phyloP scores from a whole-genome alignment of 2,888 invertebrate genomes.

The Brachylomia viminalis region DNA sequence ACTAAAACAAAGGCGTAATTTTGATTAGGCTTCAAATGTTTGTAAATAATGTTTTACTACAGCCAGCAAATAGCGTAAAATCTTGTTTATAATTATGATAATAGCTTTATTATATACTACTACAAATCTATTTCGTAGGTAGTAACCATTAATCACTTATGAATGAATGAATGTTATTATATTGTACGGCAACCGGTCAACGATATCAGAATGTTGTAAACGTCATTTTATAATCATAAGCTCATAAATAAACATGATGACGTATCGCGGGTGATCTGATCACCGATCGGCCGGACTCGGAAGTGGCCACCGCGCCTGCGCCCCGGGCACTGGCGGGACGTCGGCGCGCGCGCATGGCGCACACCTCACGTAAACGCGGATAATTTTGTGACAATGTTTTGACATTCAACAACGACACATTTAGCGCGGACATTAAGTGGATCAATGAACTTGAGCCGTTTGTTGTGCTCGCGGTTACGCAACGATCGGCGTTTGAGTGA shows the following conservation, averaged over 20 bases:
- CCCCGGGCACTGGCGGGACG: constrained; percentile 36
- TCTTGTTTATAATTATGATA: constrained; percentile 90
- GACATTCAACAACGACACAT: constrained; percentile 90
- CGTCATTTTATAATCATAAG: constrained; percentile 90
- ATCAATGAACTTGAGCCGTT: constrained; percentile 90
- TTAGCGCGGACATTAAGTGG: constrained; percentile 89
- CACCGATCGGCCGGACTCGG: constrained; percentile 72
- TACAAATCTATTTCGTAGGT: constrained; percentile 89
- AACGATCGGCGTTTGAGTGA: constrained; percentile 89
- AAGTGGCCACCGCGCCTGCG: constrained; percentile 70
- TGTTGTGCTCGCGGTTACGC: constrained; percentile 86
- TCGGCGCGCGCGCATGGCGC: constrained; percentile 76
- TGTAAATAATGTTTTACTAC: constrained; percentile 86
- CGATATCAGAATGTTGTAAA: constrained; percentile 88
- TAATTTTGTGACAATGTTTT: constrained; percentile 89
- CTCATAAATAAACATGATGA: constrained; percentile 89
- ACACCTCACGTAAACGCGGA: constrained; percentile 78
- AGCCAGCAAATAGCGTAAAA: constrained; percentile 85
- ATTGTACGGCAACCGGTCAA: constrained; percentile 87
- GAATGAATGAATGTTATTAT: constrained; percentile 89
- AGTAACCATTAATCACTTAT: constrained; percentile 88
- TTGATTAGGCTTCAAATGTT: constrained; percentile 74
- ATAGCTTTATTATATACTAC: constrained; percentile 86
- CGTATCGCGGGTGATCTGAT: constrained; percentile 82
- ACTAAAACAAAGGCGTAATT: constrained; percentile 65